Evolutionary conservation across 2,797 vertebrate species (phyloP).

Genomic region (Lates japonicus): DNA sequence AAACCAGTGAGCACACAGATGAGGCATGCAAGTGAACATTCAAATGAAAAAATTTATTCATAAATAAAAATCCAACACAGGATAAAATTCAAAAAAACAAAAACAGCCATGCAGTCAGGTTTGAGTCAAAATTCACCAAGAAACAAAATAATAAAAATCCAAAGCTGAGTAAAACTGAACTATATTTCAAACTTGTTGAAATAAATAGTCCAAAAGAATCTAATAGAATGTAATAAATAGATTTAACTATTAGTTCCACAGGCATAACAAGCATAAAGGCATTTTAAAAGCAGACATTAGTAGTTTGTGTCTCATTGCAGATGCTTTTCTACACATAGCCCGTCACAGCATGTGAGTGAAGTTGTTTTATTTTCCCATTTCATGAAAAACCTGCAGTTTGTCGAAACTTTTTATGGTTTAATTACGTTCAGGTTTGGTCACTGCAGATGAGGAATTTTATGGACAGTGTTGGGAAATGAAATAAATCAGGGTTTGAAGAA

Average conservation of each 20-base stretch:
- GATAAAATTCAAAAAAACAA: constrained; percentile 45
- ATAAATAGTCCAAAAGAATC: constrained; percentile 55
- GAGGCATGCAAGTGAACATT: constrained; percentile 79
- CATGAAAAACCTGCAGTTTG: neutral
- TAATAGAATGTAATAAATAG: constrained; percentile 69
- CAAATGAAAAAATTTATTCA: constrained; percentile 83
- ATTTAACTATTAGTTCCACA: constrained; percentile 39
- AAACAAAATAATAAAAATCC: constrained; percentile 45
- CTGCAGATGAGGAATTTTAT: neutral
- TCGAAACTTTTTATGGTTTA: neutral
- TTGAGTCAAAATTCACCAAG: constrained; percentile 47
- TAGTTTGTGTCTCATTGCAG: constrained; percentile 42
- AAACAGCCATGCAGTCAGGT: constrained; percentile 76
- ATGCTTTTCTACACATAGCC: constrained; percentile 7
- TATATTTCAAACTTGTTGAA: constrained; percentile 52
- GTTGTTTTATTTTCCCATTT: constrained; percentile 22
- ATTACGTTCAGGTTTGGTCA: neutral
- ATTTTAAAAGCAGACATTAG: constrained; percentile 64
- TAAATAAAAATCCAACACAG: constrained; percentile 78
- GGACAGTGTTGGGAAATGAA: neutral
- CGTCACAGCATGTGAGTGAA: constrained; percentile 12
- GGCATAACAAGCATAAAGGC: constrained; percentile 39
- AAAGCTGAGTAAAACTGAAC: constrained; percentile 43
- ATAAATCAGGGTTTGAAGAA: neutral
- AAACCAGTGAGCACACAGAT: constrained; percentile 66